Base-by-base conservation (phyloP, 2,888 invertebrate genomes). In the Limnephilus auricula region DNA sequence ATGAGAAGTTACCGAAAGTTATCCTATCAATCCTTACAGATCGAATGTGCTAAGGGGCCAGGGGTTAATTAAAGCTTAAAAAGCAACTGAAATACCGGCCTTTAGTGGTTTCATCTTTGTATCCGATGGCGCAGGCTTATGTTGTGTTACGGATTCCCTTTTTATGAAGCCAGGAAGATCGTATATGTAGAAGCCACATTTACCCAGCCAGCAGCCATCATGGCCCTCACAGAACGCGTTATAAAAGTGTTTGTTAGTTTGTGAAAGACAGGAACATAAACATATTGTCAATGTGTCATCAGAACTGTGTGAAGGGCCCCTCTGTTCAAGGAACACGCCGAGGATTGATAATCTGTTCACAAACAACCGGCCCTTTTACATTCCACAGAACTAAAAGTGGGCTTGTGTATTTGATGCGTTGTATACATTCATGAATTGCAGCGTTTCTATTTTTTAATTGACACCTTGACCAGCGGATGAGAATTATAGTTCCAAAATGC, bases 251-350 rank as follows among this genome's bases (percentile, higher is more conserved):
- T 25, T 85, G 84, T 84, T 84, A 40, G 31, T 85, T 45, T 50
- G 40, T 40, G 34, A 31, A 32, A 32, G 82, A 18, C 34, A 37
- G n/a, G 15, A 34, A 85, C 85, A 85, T 85, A 45, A 45, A 85
- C 85, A 82, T n/a, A 50, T 18, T 45, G 85, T 85, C 85, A 15
- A 40, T 40, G 85, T 50, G 85, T 45, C 85, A 85, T 34, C 85
- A 30, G n/a, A 15, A 9, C 45, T 18, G n/a, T 85, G 9, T 85
- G 45, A 85, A 85, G 85, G 45, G 85, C 40, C 15, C 31, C 45
- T 65, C 65, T n/a, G 82, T 18, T 6, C 31, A n/a, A 65, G 65
- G 65, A 65, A 65, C 25, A 2, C 9, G n/a, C 65, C 25, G 65
- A 2, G 65, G 9, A 65, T 65, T 25, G 25, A 65, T 65, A n/a